Percentiles rank a stretch among this genome's conserved stretches.
These are phyloP conservation scores for Galeruca laticollis DNA, from an alignment of 2,888 invertebrate species.

Conservation along the genomic window DNA sequence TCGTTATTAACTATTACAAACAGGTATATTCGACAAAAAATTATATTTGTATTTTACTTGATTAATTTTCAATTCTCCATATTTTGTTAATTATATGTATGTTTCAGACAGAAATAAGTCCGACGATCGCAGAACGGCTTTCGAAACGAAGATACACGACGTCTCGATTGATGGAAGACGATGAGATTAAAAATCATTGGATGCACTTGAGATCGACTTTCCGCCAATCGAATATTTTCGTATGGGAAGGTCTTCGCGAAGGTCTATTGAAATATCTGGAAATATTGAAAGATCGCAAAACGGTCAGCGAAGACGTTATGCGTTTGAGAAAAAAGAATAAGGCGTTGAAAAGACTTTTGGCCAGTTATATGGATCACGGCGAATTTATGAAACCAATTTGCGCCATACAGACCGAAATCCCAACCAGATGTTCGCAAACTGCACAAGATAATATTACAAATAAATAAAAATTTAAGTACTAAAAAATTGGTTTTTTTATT, in stretches of 20 bases:
- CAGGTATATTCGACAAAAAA: not conserved
- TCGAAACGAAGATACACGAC: conserved; percentile 65
- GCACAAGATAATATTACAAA: not conserved
- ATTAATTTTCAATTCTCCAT: not conserved
- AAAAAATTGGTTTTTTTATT: not conserved
- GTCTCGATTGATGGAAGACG: conserved; percentile 69
- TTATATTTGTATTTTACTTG: not conserved
- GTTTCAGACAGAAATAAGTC: conserved; percentile 21
- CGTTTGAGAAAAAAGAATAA: conserved; percentile 75
- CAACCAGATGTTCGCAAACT: not conserved
- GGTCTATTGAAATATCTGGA: conserved; percentile 76
- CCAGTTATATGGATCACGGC: conserved; percentile 68
- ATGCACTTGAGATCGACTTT: conserved; percentile 73
- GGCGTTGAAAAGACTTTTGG: conserved; percentile 76
- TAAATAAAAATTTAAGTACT: conserved; percentile 8
- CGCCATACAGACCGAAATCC: conserved; percentile 30
- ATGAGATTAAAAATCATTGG: conserved; percentile 78
- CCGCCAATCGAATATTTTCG: conserved; percentile 72
- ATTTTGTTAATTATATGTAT: not conserved
- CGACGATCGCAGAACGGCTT: conserved; percentile 62
- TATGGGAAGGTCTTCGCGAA: conserved; percentile 78
- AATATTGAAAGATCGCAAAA: conserved; percentile 77
- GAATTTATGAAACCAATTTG: conserved; percentile 54
- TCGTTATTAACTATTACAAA: conserved; percentile 23
- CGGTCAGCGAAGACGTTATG: conserved; percentile 75